Conservation (phyloP, 1,140 invertebrate species). For the Odontomachus brunneus region DNA sequence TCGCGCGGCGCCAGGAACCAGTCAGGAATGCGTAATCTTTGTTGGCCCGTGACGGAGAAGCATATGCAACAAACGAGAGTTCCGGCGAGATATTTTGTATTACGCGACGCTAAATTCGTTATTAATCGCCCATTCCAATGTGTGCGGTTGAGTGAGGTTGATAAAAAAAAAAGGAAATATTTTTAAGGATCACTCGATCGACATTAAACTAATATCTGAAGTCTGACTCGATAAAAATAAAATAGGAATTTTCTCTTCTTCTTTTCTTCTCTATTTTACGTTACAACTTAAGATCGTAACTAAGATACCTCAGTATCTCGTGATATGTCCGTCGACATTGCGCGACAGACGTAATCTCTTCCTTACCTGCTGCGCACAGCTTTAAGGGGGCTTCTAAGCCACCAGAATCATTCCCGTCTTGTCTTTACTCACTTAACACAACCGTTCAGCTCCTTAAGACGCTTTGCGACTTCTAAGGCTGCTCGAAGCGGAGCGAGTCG, state of each 20-base stretch:
- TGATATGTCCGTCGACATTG: background rate
- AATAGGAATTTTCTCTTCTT: no score
- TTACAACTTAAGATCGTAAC: no score
- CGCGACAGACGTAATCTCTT: conserved; percentile 8
- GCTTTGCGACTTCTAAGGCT: background rate
- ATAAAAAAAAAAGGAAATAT: background rate
- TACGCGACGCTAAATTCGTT: background rate
- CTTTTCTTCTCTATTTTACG: no score
- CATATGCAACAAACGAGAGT: conserved; percentile 30
- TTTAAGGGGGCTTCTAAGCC: conserved; percentile 13
- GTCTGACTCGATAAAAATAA: background rate
- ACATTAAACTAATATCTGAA: background rate
- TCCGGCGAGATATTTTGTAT: background rate
- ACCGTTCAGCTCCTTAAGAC: conserved; percentile 29
- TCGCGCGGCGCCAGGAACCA: conserved; percentile 51
- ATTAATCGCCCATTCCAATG: conserved; percentile 5
- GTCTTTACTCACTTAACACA: conserved; percentile 44
- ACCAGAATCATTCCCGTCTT: background rate
- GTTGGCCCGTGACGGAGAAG: conserved; percentile 46
- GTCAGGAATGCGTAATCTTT: conserved; percentile 58
- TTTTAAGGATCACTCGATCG: background rate
- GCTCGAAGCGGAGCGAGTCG: no score
- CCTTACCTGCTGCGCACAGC: background rate
- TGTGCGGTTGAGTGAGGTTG: no score
- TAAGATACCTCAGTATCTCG: background rate